Evolutionary conservation across 2,113 vertebrate genomes (phyloP), one percentile per base, ranked within the genome.

Genomic region (Plecotus auritus): DNA sequence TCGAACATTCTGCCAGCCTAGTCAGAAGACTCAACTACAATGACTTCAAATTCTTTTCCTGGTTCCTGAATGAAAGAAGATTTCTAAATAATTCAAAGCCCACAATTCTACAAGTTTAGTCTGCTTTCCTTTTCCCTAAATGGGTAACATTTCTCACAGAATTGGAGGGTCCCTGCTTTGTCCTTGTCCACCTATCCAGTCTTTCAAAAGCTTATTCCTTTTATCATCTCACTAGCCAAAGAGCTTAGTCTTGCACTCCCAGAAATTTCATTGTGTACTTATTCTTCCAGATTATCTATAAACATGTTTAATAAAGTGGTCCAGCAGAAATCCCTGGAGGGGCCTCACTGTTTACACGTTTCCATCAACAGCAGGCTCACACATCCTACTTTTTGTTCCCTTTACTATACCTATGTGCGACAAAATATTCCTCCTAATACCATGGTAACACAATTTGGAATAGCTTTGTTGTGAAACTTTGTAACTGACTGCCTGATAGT

Each of bases 381-480:
- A 82, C 54, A 86, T 82, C 56, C 77, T 81, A 95, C 47, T 83
- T 80, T 73, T 64, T 45, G 23, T 74, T 93, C 51, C 51, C 87
- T 96, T 76, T 89, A 61, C 67, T 86, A 90, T 56, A 91, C 51
- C 81, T 82, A 77, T 12, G 22, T 87, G 66, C 87, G 66, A 84
- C 49, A 90, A 96, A 95, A 96, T 77, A 45, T 16, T 91, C 84
- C 67, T 93, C 22, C 59, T 81, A 87, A 87, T 88, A 61, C 42
- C 84, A 81, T 49, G n/a, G 92, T 86, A 88, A 93, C 64, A 92
- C 35, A 81, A 67, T 70, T 84, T 66, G 23, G 9, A 97, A 95
- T 59, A 84, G n/a, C 32, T 91, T 90, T 91, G 49, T 85, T 95
- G 45, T 95, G n/a, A 92, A 97, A 91, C 42, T 94, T 93, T 64